phyloP scores from a whole-genome alignment of 2,888 invertebrate genomes.

The Scaeva pyrastri region DNA sequence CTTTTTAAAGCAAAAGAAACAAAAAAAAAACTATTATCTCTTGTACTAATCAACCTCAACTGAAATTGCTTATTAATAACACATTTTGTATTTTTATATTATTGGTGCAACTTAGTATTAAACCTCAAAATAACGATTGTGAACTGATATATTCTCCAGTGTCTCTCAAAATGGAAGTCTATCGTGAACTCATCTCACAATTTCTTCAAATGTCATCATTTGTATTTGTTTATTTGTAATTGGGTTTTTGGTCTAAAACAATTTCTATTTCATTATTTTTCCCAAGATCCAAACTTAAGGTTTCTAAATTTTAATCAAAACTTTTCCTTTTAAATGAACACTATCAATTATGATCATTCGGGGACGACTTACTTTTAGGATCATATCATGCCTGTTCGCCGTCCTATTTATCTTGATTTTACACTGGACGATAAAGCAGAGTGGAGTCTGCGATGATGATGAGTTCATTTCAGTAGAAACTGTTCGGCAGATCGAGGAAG shows the following conservation, averaged over 20 bases:
- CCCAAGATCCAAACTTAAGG: background rate
- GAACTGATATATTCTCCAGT: background rate
- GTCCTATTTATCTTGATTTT: slow-evolving; percentile 79
- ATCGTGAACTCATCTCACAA: too few species aligned
- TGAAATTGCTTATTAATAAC: too few species aligned
- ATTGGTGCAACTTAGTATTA: too few species aligned
- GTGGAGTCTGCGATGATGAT: slow-evolving; percentile 77
- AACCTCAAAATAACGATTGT: background rate
- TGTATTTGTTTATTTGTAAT: slow-evolving; percentile 2
- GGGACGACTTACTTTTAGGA: slow-evolving; percentile 78
- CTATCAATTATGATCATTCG: slow-evolving; percentile 81
- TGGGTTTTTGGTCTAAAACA: too few species aligned
- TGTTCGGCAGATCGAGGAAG: slow-evolving; percentile 53
- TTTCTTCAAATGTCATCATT: background rate
- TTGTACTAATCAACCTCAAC: too few species aligned
- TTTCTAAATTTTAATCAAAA: background rate
- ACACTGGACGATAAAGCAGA: slow-evolving; percentile 78
- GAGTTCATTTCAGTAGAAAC: slow-evolving; percentile 78
- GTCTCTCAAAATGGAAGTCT: background rate
- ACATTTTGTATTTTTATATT: too few species aligned
- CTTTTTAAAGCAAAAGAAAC: too few species aligned
- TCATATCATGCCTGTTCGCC: slow-evolving; percentile 79
- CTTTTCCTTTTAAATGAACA: slow-evolving; percentile 12
- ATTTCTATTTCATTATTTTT: slow-evolving; percentile 1
- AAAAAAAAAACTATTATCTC: too few species aligned